Percentiles rank a stretch among this genome's conserved stretches.
Conservation (phyloP, 2,113 vertebrate species). For the Xyliphius kryptos region DNA sequence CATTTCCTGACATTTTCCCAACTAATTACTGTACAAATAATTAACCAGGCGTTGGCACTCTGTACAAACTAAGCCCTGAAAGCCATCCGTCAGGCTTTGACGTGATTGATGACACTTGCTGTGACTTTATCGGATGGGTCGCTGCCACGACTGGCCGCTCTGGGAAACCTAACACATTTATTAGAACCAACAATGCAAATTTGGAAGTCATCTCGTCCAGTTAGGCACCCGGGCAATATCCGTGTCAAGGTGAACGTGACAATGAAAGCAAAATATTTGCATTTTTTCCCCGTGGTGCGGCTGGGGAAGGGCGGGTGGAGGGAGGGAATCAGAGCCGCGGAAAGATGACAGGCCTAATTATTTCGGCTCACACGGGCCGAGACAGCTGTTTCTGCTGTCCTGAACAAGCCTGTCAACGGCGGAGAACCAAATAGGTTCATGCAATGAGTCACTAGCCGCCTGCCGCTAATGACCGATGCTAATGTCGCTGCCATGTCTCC, state of each 20-base stretch:
- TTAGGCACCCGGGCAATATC: constrained; percentile 98
- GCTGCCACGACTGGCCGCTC: too few species aligned
- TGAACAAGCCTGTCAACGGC: constrained; percentile 98
- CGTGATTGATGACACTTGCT: constrained; percentile 99
- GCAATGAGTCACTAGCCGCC: constrained; percentile 88
- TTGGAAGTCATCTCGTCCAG: constrained; percentile 98
- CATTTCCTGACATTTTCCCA: constrained; percentile 99
- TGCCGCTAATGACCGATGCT: constrained; percentile 98
- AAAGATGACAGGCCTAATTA: constrained; percentile 99
- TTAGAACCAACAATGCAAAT: constrained; percentile 99
- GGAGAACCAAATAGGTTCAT: constrained; percentile 98
- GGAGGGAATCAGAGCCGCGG: constrained; percentile 92
- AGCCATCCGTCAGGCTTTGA: constrained; percentile 86
- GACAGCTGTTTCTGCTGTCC: constrained; percentile 99
- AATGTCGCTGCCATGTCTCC: constrained; percentile 93
- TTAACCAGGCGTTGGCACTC: constrained; percentile 98
- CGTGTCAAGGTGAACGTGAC: constrained; percentile 99
- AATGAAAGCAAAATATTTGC: constrained; percentile 99
- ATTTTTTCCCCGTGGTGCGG: constrained; percentile 64
- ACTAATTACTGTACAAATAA: constrained; percentile 99
- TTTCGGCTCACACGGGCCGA: constrained; percentile 99
- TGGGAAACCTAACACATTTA: constrained; percentile 92
- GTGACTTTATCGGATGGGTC: constrained; percentile 79
- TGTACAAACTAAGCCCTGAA: constrained; percentile 99
- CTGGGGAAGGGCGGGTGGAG: constrained; percentile 71